Base-by-base conservation (phyloP, 2,888 invertebrate species). In the Carpatolechia fugitivella region DNA sequence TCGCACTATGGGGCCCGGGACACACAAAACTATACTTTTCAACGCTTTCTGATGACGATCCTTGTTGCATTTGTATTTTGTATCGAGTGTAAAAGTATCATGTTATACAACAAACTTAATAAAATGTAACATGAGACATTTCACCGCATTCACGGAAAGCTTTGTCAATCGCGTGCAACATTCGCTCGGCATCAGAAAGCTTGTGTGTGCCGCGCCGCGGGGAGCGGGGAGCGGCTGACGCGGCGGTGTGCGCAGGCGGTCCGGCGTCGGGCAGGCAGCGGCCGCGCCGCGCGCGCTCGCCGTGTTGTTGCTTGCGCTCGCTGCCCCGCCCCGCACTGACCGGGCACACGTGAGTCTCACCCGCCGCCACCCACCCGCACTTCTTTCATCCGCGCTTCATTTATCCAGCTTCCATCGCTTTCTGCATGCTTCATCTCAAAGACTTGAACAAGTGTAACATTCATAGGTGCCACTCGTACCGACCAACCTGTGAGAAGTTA, bases 1-100 rank as follows among this genome's bases (percentile, higher is more conserved):
- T 89, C 89, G 89, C 89, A 90, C 87, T 89, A 89, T 89, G 80
- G 82, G 80, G 78, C 79, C 76, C 72, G 79, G 79, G 77, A 72
- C 63, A 68, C 75, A 74, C 48, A 58, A 48, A 36, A 41, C 10
- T 31, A 48, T 49, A 49, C 33, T 35, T 48, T 13, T 3, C 20
- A 18, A 20, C 68, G 66, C 74, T 71, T 65, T 72, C 70, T 76
- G 72, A 75, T 69, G 64, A 18, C 11, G 20, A n/a, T n/a, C n/a
- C 35, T 56, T 50, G 16, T 52, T 49, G 33, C 13, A 41, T 36
- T 36, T n/a, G 14, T n/a, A 36, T 14, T 36, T 1, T 2, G 14
- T 36, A 3, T 36, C 4, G 1, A 7, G 14, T 36, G 14, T 36
- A 3, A 36, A n/a, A n/a, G n/a, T n/a, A n/a, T 14, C 3, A 3